Base-by-base conservation (phyloP, 2,888 invertebrate species). In the Rhamphomyia laevipes region DNA sequence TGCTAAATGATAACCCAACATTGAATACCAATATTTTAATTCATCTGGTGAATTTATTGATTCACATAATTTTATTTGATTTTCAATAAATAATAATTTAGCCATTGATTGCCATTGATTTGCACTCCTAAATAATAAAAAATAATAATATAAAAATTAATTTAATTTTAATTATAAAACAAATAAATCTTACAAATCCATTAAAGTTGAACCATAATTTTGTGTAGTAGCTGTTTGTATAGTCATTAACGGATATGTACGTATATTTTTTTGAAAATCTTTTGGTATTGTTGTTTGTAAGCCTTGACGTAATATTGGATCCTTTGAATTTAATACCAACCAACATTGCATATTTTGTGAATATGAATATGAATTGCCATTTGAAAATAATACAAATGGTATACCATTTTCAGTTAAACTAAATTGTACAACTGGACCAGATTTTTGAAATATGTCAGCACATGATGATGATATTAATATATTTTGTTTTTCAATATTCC, bases 321-420 rank as follows among this genome's bases (percentile, higher is more conserved):
- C 77, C 49, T 73, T 65, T 15, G 76, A 75, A 66, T 75, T 76
- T 62, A 77, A 54, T 58, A 67, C 60, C 63, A 73, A 55, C 92
- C 87, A 84, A 6, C 83, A 75, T 60, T 78, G 78, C 61, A 94
- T 74, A 61, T 84, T 82, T 56, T 78, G 74, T 57, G 85, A 84
- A 66, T 85, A 94, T 50, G 88, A 82, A 63, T 86, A 94, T 3
- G 90, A 86, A 64, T 84, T 82, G 21, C 90, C 89, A 63, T 85
- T 89, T 31, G 83, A 84, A 33, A 94, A 76, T n/a, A 86, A 80
- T 55, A 95, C 75, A 63, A 92, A 76, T 0, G 93, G 92, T 63
- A 82, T 78, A 23, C 88, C 88, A 53, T 84, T 80, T 53, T 86
- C 82, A 13, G 84, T 60, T 63, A 69, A 56, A 66, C 72, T 59